Conservation (phyloP, 2,888 invertebrate genomes). For the Acanthococcus lagerstroemiae region DNA sequence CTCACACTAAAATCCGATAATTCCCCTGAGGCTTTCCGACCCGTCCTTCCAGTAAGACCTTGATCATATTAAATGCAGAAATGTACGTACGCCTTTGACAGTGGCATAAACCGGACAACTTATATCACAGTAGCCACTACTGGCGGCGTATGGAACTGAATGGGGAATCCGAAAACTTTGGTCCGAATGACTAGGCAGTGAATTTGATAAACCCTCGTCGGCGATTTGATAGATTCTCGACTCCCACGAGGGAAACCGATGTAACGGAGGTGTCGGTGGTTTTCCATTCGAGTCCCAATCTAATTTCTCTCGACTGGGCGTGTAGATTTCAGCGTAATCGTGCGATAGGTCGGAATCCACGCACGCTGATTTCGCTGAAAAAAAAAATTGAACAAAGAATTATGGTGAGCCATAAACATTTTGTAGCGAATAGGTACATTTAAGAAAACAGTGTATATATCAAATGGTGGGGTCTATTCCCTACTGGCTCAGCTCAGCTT, state of each 20-base stretch:
- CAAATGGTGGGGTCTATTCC: too few species aligned
- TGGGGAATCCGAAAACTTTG: slow-evolving; percentile 1
- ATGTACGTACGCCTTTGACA: slow-evolving; percentile 75
- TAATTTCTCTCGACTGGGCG: slow-evolving; percentile 67
- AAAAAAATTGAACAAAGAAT: too few species aligned
- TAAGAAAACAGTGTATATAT: background rate
- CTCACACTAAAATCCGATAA: too few species aligned
- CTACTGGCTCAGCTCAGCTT: too few species aligned
- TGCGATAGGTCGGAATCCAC: slow-evolving; percentile 52
- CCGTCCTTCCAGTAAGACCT: too few species aligned
- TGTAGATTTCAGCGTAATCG: slow-evolving; percentile 90
- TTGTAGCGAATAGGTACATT: too few species aligned
- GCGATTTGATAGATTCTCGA: slow-evolving; percentile 86
- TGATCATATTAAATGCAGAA: too few species aligned
- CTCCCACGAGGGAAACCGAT: slow-evolving; percentile 88
- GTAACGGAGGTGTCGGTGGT: slow-evolving; percentile 82
- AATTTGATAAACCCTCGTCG: slow-evolving; percentile 37
- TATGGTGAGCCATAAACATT: background rate
- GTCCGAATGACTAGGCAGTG: slow-evolving; percentile 31
- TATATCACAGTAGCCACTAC: slow-evolving; percentile 69
- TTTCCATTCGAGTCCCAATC: slow-evolving; percentile 41
- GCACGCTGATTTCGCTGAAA: slow-evolving; percentile 40
- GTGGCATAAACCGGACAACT: slow-evolving; percentile 92
- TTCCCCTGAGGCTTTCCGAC: too few species aligned
- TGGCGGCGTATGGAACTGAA: background rate